A percentile compares a stretch with the other conserved stretches of the same genome.
These are phyloP conservation scores for Lasiommata megera DNA, from an alignment of 2,888 invertebrate species.

Conservation along the genomic window DNA sequence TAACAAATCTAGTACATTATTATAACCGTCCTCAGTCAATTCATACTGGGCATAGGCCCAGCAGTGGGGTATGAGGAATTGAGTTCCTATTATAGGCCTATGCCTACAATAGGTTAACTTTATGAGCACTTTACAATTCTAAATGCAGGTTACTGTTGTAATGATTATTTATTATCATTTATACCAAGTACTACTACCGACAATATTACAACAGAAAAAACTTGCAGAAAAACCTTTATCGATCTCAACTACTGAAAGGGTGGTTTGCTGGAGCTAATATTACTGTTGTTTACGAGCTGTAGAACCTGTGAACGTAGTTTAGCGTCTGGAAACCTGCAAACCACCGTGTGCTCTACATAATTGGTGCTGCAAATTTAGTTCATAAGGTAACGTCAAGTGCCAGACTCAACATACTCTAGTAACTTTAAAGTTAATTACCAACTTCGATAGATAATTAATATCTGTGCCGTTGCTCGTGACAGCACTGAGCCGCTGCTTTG, in stretches of 20 bases:
- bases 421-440: constrained; percentile 72
- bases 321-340: constrained; percentile 36
- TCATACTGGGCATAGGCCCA: too few species aligned
- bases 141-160: too few species aligned
- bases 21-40: too few species aligned
- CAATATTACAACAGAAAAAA: too few species aligned
- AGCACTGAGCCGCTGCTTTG: constrained; percentile 13
- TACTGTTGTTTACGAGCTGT: constrained; percentile 25
- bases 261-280: constrained; percentile 27
- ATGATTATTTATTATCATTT: too few species aligned
- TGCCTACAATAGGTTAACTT: too few species aligned
- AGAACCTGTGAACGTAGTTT: constrained; percentile 25
- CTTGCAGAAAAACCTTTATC: not conserved
- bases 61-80: too few species aligned
- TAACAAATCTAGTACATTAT: too few species aligned
- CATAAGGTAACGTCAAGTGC: constrained; percentile 51
- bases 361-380: constrained; percentile 60
- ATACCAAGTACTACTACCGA: too few species aligned
- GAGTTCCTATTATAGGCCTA: too few species aligned
- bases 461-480: constrained; percentile 30
- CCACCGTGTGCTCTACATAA: constrained; percentile 44
- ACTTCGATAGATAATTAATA: constrained; percentile 69
- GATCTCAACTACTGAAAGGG: constrained; percentile 15
- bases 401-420: constrained; percentile 59
- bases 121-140: too few species aligned